Conservation (phyloP, 2,113 vertebrate genomes). For the Haliaeetus leucogaster region DNA sequence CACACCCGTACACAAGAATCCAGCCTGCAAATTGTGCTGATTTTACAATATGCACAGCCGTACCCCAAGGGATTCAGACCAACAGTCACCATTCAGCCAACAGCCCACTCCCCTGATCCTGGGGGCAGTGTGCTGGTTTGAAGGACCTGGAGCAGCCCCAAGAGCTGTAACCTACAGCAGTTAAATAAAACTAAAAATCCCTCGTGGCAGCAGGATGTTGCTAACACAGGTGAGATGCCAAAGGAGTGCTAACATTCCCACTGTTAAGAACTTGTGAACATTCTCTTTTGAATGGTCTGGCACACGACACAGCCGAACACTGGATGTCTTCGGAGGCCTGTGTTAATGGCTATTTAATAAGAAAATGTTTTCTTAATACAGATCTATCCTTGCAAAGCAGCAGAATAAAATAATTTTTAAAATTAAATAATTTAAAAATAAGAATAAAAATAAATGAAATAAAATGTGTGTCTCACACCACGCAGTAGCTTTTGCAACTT, state of each 20-base stretch:
- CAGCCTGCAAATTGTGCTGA: background rate
- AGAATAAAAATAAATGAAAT: background rate
- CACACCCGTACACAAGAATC: rapidly evolving
- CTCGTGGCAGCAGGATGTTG: rapidly evolving
- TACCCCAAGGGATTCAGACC: no score
- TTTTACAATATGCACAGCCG: background rate
- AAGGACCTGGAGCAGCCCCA: background rate
- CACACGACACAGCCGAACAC: background rate
- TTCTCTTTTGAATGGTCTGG: background rate
- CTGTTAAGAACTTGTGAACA: rapidly evolving
- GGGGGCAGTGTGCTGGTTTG: rapidly evolving
- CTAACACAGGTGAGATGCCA: background rate
- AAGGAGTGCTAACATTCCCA: background rate
- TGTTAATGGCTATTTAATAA: background rate
- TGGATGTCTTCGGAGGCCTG: background rate
- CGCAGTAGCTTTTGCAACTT: background rate
- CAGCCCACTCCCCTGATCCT: background rate
- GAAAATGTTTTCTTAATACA: background rate
- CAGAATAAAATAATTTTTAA: background rate
- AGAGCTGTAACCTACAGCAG: background rate
- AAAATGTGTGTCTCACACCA: background rate
- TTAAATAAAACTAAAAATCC: background rate
- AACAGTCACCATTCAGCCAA: rapidly evolving
- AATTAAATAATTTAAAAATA: background rate
- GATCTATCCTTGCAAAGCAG: background rate